Conservation (phyloP, 2,113 vertebrate genomes). For the Pelecanoides urinatrix region DNA sequence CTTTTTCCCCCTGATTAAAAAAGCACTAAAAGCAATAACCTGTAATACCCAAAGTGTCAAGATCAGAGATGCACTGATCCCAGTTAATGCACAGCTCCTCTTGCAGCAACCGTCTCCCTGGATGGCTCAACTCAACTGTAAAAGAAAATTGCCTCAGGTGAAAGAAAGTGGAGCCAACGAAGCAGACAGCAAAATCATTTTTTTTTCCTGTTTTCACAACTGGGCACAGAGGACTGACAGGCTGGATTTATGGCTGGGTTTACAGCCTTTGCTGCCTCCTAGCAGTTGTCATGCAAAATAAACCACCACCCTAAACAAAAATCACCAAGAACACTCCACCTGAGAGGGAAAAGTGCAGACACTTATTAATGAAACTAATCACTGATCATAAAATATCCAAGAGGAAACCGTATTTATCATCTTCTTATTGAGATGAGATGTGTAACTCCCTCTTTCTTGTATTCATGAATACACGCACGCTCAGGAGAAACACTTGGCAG, state of each 20-base stretch:
- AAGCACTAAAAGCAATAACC: neutral
- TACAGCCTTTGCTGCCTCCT: constrained; percentile 15
- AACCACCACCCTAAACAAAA: neutral
- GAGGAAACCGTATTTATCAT: neutral
- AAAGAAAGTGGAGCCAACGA: neutral
- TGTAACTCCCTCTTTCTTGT: neutral
- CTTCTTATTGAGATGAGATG: neutral
- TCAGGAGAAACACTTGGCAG: neutral
- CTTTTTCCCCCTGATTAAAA: neutral
- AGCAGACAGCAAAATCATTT: neutral
- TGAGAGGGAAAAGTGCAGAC: neutral
- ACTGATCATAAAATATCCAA: neutral
- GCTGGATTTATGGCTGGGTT: neutral
- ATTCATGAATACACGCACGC: neutral
- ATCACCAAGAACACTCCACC: neutral
- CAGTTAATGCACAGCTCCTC: neutral
- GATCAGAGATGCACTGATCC: neutral
- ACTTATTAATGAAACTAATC: neutral
- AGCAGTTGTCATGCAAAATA: neutral
- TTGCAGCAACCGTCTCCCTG: neutral
- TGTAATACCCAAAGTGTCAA: neutral
- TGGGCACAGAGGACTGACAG: neutral
- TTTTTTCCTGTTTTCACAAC: neutral
- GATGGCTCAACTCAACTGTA: neutral
- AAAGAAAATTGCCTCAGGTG: neutral